Percentiles rank a stretch among this genome's conserved stretches.
phyloP scores from a whole-genome alignment of 1,140 invertebrate genomes.

The Zaprionus camerounensis region DNA sequence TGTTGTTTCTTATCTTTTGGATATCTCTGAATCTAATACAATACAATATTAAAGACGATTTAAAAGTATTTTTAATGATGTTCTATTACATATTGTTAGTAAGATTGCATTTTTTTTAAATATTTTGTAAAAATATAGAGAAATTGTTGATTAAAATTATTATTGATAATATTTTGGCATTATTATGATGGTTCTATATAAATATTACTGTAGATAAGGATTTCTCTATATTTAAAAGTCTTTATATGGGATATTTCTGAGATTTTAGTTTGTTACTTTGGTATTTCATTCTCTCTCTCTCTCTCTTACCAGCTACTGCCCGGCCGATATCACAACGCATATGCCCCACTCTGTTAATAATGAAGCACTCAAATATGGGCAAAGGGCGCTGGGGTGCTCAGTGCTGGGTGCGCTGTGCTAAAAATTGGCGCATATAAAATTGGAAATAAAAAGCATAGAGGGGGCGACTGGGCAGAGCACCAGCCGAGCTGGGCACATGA shows the following conservation, averaged over 20 bases:
- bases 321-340: neutral
- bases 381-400: conserved; percentile 35
- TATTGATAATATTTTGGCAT: no score
- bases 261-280: no score
- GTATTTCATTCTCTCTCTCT: no score
- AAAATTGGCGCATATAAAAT: conserved; percentile 70
- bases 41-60: no score
- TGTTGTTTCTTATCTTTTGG: no score
- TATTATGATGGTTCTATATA: neutral
- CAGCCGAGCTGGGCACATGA: conserved; percentile 31
- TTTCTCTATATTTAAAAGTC: no score
- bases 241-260: no score
- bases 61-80: no score
- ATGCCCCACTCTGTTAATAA: neutral
- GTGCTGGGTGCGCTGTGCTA: conserved; percentile 27
- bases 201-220: neutral
- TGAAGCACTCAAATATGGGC: conserved; percentile 51
- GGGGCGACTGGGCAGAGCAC: neutral
- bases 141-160: neutral
- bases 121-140: no score
- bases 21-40: no score
- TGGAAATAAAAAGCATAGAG: conserved; percentile 46
- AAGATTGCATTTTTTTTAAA: no score
- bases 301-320: neutral
- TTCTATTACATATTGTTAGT: no score